These are phyloP conservation scores for Coregonus clupeaformis DNA, from an alignment of 2,113 vertebrate genomes.

Conservation along the genomic window DNA sequence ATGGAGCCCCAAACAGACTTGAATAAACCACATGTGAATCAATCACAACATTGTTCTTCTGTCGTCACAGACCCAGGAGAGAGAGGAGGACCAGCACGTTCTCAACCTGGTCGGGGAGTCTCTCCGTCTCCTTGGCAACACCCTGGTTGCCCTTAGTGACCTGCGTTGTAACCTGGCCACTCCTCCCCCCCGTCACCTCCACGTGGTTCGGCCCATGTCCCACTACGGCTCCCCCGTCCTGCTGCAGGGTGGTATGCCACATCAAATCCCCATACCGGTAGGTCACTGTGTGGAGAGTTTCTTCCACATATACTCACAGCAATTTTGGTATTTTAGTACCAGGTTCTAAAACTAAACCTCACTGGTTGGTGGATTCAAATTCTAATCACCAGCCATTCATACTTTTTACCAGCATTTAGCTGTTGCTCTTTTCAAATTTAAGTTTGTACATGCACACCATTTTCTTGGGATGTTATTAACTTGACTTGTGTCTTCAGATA, in stretches of 20 bases:
- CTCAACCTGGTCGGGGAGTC: conserved; percentile 84
- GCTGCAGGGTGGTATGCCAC: conserved; percentile 73
- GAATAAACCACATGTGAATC: no score
- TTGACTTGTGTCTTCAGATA: conserved; percentile 64
- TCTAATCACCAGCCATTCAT: no score
- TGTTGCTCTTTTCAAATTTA: not conserved
- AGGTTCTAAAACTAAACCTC: no score
- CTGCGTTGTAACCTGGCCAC: conserved; percentile 82
- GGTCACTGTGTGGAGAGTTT: conserved; percentile 23
- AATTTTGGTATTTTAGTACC: no score
- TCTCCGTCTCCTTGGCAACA: conserved; percentile 82
- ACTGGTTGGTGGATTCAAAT: no score
- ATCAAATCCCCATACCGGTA: conserved; percentile 82
- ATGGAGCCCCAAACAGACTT: no score
- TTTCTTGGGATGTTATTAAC: no score
- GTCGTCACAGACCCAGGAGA: conserved; percentile 72
- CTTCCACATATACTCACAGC: no score
- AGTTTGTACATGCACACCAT: no score
- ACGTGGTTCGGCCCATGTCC: conserved; percentile 79
- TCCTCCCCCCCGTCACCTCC: conserved; percentile 78
- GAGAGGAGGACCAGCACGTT: conserved; percentile 81
- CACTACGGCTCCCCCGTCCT: conserved; percentile 81
- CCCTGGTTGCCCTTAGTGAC: conserved; percentile 81
- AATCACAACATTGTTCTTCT: not conserved
- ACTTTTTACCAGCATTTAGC: not conserved